Percentiles rank a stretch among this genome's conserved stretches.
phyloP scores from a whole-genome alignment of 2,888 invertebrate genomes.

The Amblyjoppa fuscipennis region DNA sequence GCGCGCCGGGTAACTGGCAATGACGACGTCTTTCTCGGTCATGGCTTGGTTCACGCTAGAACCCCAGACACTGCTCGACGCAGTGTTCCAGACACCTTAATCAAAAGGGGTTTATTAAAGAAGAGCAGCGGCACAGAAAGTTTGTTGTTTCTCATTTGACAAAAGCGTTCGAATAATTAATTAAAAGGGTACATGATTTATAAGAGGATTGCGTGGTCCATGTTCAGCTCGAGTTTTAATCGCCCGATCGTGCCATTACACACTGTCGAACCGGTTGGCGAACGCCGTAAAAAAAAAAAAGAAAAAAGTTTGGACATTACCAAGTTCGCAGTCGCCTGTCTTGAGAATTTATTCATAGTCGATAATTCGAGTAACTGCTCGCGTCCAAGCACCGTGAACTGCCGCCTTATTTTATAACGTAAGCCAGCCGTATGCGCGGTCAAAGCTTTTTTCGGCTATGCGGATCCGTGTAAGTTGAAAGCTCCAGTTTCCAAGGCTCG shows the following conservation, averaged over 20 bases:
- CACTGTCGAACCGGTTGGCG: conserved; percentile 5
- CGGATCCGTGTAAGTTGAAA: neutral
- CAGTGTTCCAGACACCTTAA: neutral
- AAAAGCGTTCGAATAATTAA: neutral
- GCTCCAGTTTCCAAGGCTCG: neutral
- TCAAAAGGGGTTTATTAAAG: conserved; percentile 7
- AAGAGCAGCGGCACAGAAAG: neutral
- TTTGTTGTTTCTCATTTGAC: neutral
- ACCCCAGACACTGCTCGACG: neutral
- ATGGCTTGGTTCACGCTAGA: no score
- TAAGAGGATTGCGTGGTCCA: neutral
- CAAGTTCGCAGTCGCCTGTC: conserved; percentile 27
- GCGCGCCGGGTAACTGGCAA: neutral
- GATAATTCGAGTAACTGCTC: conserved; percentile 57
- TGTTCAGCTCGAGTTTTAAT: neutral
- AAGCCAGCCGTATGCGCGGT: neutral
- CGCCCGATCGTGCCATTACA: neutral
- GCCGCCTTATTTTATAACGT: conserved; percentile 38
- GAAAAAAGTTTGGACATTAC: neutral
- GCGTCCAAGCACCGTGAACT: conserved; percentile 33
- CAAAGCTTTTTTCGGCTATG: conserved; percentile 30
- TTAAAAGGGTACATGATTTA: neutral
- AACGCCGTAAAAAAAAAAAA: neutral
- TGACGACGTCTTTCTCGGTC: neutral
- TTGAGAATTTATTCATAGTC: conserved; percentile 64